These are phyloP conservation scores for Scomber colias DNA, from an alignment of 2,113 vertebrate species.

Conservation along the genomic window DNA sequence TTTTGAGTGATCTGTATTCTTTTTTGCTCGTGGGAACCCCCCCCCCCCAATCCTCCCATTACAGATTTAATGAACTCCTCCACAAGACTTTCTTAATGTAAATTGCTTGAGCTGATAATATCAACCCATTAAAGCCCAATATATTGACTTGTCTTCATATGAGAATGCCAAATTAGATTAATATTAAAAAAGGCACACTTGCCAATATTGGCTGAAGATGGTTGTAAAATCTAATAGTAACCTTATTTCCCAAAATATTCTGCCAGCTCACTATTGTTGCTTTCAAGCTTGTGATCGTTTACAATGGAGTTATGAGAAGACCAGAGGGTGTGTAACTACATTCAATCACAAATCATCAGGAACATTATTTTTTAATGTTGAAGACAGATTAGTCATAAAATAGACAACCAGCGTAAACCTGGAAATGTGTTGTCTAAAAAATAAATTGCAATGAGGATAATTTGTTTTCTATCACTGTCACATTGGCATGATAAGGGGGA, in stretches of 20 bases:
- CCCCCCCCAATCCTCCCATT: no score
- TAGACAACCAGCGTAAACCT: neutral
- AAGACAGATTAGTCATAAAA: neutral
- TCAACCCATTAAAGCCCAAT: neutral
- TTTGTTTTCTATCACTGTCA: conserved; percentile 41
- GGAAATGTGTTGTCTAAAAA: conserved; percentile 14
- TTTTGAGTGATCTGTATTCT: no score
- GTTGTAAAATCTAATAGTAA: no score
- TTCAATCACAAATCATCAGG: no score
- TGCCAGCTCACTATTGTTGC: no score
- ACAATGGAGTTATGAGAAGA: no score
- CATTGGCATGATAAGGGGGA: conserved; percentile 1
- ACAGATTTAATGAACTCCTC: no score
- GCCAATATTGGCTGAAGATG: no score
- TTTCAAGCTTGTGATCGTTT: no score
- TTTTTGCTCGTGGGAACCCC: no score
- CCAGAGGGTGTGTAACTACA: neutral
- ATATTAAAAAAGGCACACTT: neutral
- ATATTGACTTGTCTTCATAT: neutral
- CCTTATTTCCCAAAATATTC: neutral
- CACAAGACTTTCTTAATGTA: no score
- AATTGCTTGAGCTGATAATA: neutral
- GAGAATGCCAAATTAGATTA: neutral
- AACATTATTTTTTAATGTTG: neutral
- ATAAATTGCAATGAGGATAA: conserved; percentile 1